A percentile compares a stretch with the other conserved stretches of the same genome.
Conservation (phyloP, 2,113 vertebrate species). For the Anoplopoma fimbria region DNA sequence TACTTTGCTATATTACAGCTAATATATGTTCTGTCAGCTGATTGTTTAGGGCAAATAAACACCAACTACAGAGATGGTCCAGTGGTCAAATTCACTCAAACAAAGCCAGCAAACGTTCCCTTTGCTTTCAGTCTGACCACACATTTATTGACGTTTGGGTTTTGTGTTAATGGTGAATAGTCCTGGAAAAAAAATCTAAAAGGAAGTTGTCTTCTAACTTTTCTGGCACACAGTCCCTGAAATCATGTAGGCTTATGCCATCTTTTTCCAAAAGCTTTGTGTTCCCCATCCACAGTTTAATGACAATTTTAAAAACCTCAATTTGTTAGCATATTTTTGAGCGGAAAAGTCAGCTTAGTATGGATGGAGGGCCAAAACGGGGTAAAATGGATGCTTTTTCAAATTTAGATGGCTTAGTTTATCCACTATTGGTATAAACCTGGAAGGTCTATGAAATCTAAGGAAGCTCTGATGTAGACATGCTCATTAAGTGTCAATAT, state of each 20-base stretch:
- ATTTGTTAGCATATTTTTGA: neutral
- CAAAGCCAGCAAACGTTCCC: neutral
- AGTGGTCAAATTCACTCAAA: conserved; percentile 1
- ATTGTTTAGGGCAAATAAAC: neutral
- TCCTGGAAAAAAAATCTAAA: neutral
- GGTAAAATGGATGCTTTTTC: neutral
- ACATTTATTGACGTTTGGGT: neutral
- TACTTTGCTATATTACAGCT: neutral
- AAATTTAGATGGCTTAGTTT: conserved; percentile 3
- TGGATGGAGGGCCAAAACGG: neutral
- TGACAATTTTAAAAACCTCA: neutral
- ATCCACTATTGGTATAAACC: neutral
- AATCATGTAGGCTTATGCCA: neutral
- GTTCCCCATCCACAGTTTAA: neutral
- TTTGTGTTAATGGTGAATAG: neutral
- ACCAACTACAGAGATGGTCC: neutral
- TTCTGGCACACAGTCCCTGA: neutral
- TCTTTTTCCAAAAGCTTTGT: neutral
- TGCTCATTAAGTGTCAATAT: conserved; percentile 33
- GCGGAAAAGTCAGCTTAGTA: neutral
- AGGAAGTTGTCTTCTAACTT: neutral
- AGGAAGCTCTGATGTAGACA: neutral
- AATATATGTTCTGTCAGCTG: neutral
- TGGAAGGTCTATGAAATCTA: neutral
- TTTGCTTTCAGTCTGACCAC: neutral